phyloP scores from a whole-genome alignment of 2,797 vertebrate species.

The Xiphophorus birchmanni region DNA sequence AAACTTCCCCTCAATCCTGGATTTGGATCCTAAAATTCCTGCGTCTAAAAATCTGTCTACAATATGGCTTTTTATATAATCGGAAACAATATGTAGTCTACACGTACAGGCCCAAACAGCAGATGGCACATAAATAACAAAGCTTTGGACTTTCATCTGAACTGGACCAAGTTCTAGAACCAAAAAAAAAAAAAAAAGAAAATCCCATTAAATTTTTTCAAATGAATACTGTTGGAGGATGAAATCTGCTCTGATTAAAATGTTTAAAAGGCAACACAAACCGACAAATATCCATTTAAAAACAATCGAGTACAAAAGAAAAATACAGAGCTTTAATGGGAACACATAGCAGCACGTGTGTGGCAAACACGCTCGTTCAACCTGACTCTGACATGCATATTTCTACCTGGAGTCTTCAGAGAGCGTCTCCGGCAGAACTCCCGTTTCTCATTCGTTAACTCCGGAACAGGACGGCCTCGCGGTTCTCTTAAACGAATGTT shows the following conservation, averaged over 20 bases:
- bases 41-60: conserved; percentile 56
- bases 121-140: conserved; percentile 68
- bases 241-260: conserved; percentile 36
- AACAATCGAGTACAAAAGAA: neutral
- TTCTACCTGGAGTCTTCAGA: conserved; percentile 38
- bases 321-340: conserved; percentile 25
- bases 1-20: conserved; percentile 40
- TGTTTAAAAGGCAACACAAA: conserved; percentile 30
- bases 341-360: conserved; percentile 58
- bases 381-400: conserved; percentile 43
- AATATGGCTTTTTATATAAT: conserved; percentile 73
- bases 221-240: conserved; percentile 56
- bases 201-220: conserved; percentile 35
- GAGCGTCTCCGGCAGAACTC: conserved; percentile 18
- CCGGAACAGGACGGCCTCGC: conserved; percentile 36
- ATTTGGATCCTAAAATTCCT: conserved; percentile 45
- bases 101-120: conserved; percentile 52
- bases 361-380: conserved; percentile 42
- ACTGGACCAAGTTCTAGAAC: conserved; percentile 30
- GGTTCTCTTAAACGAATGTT: neutral
- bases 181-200: conserved; percentile 15
- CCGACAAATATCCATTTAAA: conserved; percentile 17
- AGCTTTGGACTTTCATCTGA: conserved; percentile 50
- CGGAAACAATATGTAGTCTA: conserved; percentile 53
- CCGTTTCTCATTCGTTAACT: neutral